Base-by-base conservation (phyloP, 1,140 invertebrate genomes). In the Drosophila nigromelanica region DNA sequence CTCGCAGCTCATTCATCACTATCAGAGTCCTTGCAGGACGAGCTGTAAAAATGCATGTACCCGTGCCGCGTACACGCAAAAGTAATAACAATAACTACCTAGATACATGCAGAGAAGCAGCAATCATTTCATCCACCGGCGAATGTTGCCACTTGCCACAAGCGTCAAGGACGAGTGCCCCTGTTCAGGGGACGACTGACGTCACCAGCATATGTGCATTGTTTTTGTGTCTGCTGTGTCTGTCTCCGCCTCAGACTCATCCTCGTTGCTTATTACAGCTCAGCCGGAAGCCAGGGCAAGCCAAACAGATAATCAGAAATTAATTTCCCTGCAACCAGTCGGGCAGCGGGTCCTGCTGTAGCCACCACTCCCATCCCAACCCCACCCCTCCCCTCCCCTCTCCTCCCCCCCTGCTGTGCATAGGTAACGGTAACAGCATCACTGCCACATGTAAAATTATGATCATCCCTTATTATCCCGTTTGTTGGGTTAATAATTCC, bases 291-390 rank as follows among this genome's bases (percentile, higher is more conserved):
- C 14, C 11, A 27, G 30, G 61, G 66, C 78, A 62, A 82, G 47
- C 77, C 78, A 91, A 86, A 90, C 71, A 91, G 89, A 91, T 91
- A 91, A 91, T 91, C 89, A 90, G 86, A 91, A 91, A 91, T 91
- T 91, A 91, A 91, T 91, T 91, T 90, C 66, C 69, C 60, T 82
- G 78, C 83, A 77, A 87, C 82, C 82, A 82, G 73, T 55, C 51
- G 7, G 14, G 62, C 68, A 64, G 54, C 50, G 56, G 30, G 35
- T 35, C 12, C 27, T 39, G 12, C 52, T 42, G 50, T 60, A 24
- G 11, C 24, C 27, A 59, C 67, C 63, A n/a, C n/a, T 12, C 8
- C n/a, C n/a, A 33, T 24, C 10, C 15, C 27, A 37, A 5, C 37
- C 30, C 75, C 70, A 30, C 4, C 0, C 62, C 62, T 27, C 33